phyloP scores from a whole-genome alignment of 2,113 vertebrate species.

The Clarias macrocephalus region DNA sequence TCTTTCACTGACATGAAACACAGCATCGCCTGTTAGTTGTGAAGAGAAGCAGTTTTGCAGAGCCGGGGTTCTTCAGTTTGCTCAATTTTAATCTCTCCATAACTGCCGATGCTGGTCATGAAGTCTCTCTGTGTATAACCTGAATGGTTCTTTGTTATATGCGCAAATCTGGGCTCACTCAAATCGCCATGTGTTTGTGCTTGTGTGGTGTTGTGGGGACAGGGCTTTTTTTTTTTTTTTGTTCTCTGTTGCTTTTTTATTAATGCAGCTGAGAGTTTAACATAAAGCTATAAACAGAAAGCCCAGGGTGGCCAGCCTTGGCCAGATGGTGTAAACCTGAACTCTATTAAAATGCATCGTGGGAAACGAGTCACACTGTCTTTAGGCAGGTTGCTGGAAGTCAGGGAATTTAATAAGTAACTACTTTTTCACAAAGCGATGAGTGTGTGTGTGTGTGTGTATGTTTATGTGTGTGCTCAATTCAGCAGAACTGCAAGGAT shows the following conservation, averaged over 20 bases:
- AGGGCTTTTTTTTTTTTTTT: slow-evolving; percentile 19
- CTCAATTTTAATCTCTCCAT: background rate
- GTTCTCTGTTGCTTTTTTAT: slow-evolving; percentile 43
- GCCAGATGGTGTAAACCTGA: slow-evolving; percentile 55
- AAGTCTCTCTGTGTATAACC: slow-evolving; percentile 4
- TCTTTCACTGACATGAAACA: slow-evolving; percentile 4
- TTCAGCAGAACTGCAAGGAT: background rate
- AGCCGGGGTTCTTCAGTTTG: background rate
- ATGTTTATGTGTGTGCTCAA: background rate
- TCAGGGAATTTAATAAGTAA: background rate
- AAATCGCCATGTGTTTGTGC: slow-evolving; percentile 20
- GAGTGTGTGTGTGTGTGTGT: slow-evolving; percentile 2
- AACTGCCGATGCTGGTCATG: slow-evolving; percentile 17
- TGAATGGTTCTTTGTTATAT: slow-evolving; percentile 49
- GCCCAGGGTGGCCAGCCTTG: slow-evolving; percentile 42
- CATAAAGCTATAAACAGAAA: slow-evolving; percentile 67
- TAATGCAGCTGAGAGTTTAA: slow-evolving; percentile 56
- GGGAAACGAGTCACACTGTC: slow-evolving; percentile 27
- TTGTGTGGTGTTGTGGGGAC: slow-evolving; percentile 16
- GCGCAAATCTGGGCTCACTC: slow-evolving; percentile 31
- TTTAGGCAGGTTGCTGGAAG: slow-evolving; percentile 26
- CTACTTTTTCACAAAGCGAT: background rate
- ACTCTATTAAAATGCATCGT: slow-evolving; percentile 50
- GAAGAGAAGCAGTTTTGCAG: slow-evolving; percentile 15
- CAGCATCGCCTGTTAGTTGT: slow-evolving; percentile 9